A percentile compares a stretch with the other conserved stretches of the same genome.
These are phyloP conservation scores for Cetonia aurata DNA, from an alignment of 2,888 invertebrate species.

Conservation along the genomic window DNA sequence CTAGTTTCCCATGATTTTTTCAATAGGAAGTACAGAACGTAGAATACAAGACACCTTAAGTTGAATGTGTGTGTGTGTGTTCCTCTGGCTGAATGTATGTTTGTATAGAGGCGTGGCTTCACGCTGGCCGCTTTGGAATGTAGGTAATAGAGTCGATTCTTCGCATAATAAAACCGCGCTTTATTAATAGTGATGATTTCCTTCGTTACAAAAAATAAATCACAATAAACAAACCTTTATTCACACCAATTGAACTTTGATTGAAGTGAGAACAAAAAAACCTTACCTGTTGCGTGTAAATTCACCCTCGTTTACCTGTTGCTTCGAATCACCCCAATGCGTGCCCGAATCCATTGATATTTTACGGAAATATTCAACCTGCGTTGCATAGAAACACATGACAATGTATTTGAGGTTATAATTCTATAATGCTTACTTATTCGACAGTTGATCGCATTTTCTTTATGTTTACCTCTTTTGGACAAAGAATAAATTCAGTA, in stretches of 20 bases:
- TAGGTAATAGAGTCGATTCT: slow-evolving; percentile 52
- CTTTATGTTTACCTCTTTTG: too few species aligned
- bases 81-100: not conserved
- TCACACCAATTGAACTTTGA: too few species aligned
- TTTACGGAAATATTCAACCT: too few species aligned
- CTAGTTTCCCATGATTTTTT: slow-evolving; percentile 24
- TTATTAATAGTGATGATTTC: slow-evolving; percentile 43
- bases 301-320: slow-evolving; percentile 7
- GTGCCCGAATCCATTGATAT: too few species aligned
- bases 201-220: not conserved
- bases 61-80: too few species aligned
- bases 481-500: too few species aligned
- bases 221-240: too few species aligned
- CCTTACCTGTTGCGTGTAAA: not conserved
- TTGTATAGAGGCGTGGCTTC: slow-evolving; percentile 58
- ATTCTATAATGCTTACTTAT: too few species aligned
- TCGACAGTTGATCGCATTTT: too few species aligned
- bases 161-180: slow-evolving; percentile 41
- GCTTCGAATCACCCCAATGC: not conserved
- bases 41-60: not conserved
- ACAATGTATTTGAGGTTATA: too few species aligned
- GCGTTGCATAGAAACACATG: too few species aligned
- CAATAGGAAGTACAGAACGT: slow-evolving; percentile 1
- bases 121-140: slow-evolving; percentile 56
- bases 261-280: too few species aligned